A percentile compares a stretch with the other conserved stretches of the same genome.
These are phyloP conservation scores for Peromyscus eremicus DNA, from an alignment of 2,797 vertebrate species.

Conservation along the genomic window DNA sequence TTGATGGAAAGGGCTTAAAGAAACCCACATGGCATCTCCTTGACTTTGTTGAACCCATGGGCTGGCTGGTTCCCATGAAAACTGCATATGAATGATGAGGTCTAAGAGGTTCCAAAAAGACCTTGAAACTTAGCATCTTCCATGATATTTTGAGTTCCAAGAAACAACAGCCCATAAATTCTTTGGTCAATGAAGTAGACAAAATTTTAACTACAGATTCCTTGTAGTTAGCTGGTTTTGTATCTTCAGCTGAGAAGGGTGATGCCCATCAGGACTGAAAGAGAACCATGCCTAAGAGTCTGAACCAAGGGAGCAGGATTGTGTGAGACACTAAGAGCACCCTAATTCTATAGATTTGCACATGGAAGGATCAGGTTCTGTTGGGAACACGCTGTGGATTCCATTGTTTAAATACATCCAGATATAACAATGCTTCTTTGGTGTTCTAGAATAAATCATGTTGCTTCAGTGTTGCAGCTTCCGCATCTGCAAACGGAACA, in stretches of 20 bases:
- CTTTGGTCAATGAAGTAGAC: background rate
- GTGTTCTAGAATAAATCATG: background rate
- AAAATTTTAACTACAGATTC: background rate
- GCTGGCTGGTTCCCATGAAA: constrained; percentile 54
- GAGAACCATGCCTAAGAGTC: constrained; percentile 43
- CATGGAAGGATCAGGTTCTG: background rate
- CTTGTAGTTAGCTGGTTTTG: constrained; percentile 32
- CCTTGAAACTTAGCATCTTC: constrained; percentile 53
- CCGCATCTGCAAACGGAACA: background rate
- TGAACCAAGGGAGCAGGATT: background rate
- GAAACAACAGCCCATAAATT: constrained; percentile 35
- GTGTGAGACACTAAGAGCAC: background rate
- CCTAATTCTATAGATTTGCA: background rate
- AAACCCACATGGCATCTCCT: constrained; percentile 24
- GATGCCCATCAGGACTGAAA: background rate
- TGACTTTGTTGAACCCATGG: constrained; percentile 42
- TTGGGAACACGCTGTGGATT: background rate
- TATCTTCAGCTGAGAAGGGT: constrained; percentile 43
- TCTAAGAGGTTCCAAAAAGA: constrained; percentile 57
- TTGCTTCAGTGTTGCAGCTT: background rate
- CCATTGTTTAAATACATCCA: constrained; percentile 3
- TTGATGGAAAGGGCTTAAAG: constrained; percentile 44
- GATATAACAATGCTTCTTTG: background rate
- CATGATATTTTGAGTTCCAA: constrained; percentile 43
- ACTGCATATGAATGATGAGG: constrained; percentile 2